Base-by-base conservation (phyloP, 1,140 invertebrate species). In the Acromyrmex heyeri region DNA sequence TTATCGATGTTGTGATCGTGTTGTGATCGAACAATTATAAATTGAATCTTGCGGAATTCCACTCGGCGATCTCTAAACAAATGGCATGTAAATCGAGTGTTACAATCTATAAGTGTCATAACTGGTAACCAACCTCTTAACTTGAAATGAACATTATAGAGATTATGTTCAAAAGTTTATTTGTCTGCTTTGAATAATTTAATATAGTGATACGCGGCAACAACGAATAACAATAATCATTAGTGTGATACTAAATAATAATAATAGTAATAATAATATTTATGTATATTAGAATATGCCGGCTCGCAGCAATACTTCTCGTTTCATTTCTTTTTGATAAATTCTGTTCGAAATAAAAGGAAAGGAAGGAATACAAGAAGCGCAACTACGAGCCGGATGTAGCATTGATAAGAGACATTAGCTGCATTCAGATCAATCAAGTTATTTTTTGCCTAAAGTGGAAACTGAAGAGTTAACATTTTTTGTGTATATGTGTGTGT, bases 1-100 rank as follows among this genome's bases (percentile, higher is more conserved):
- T 69, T 34, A 18, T 55, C n/a, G 14, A 53, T 57, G 62, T 53
- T 55, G 14, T 55, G 62, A 67, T 55, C 4, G 48, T 38, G 64
- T 48, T 69, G 64, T 48, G 38, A 50, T 50, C 18, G 5, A 14
- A 57, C 48, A 16, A 24, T 81, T 34, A 34, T 65, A 70, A 70
- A 70, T 44, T 67, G n/a, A 27, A 14, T 57, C 69, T 70, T 21
- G 48, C 48, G 21, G 64, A 70, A 14, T 57, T 10, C 34, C 6
- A n/a, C 50, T 81, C 10, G 16, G 6, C 21, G 48, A 34, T 21
- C 50, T 55, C 6, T 27, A 57, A 57, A 70, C 2, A 81, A 81
- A 81, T 81, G 78, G 78, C 65, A 81, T 70, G 78, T 81, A 81
- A 21, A 69, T 27, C 48, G 48, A 79, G 30, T 8, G 48, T 81